phyloP scores from a whole-genome alignment of 2,888 invertebrate genomes.

The Aproaerema taeniolella region DNA sequence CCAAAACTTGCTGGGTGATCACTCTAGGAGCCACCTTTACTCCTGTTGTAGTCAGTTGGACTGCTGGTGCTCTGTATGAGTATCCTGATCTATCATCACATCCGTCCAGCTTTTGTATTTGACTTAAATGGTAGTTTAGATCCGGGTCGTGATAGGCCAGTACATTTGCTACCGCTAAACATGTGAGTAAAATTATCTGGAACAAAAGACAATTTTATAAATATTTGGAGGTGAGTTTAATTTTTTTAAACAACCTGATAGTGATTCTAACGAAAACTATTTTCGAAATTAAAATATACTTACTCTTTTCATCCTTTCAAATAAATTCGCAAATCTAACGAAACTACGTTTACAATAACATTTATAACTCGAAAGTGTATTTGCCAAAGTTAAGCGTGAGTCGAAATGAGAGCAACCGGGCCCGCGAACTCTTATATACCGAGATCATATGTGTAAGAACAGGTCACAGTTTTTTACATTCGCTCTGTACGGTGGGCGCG shows the following conservation, averaged over 20 bases:
- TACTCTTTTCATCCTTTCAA: conserved; percentile 51
- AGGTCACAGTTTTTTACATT: conserved; percentile 72
- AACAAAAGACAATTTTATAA: conserved; percentile 29
- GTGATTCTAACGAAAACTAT: neutral
- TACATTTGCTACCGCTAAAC: conserved; percentile 39
- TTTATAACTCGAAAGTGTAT: conserved; percentile 36
- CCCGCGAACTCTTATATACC: conserved; percentile 71
- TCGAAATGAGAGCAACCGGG: conserved; percentile 74
- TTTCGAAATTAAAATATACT: conserved; percentile 25
- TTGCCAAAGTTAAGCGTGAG: conserved; percentile 66
- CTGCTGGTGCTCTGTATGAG: conserved; percentile 71
- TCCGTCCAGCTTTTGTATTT: conserved; percentile 54
- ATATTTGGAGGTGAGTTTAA: neutral
- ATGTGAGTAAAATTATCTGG: conserved; percentile 44
- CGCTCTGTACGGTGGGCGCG: conserved; percentile 65
- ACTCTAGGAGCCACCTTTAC: conserved; percentile 34
- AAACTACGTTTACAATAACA: conserved; percentile 13
- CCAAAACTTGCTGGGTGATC: conserved; percentile 3
- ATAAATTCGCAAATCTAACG: neutral
- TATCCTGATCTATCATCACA: conserved; percentile 74
- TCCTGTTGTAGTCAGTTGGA: conserved; percentile 66
- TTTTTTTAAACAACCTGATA: neutral
- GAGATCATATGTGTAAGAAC: conserved; percentile 75
- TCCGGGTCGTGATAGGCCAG: conserved; percentile 67
- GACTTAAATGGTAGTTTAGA: conserved; percentile 62